These are phyloP conservation scores for Elegia similella DNA, from an alignment of 2,888 invertebrate genomes.

Conservation along the genomic window DNA sequence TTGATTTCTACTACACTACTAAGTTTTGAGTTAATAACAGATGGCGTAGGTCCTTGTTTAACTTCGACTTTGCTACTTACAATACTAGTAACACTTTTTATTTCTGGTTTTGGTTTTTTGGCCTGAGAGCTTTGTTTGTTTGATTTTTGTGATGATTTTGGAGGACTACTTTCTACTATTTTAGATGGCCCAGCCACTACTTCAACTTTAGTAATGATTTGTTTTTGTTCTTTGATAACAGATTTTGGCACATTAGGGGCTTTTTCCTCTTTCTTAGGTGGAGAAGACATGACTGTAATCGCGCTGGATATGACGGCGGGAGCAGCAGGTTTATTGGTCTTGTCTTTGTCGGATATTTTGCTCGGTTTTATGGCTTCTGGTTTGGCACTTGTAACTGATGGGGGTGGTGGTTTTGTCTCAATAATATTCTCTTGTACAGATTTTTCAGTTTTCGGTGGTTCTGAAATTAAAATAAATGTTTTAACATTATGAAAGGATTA, in stretches of 20 bases:
- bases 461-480: conserved; percentile 43
- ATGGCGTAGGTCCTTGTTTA: conserved; percentile 61
- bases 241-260: conserved; percentile 67
- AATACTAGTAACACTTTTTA: conserved; percentile 64
- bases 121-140: conserved; percentile 49
- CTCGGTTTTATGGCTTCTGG: conserved; percentile 74
- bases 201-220: conserved; percentile 78
- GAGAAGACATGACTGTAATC: conserved; percentile 60
- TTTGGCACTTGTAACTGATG: conserved; percentile 57
- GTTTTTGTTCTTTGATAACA: conserved; percentile 67
- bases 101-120: conserved; percentile 57
- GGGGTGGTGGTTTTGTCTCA: conserved; percentile 72
- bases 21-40: conserved; percentile 62
- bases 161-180: conserved; percentile 59
- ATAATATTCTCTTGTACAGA: conserved; percentile 71
- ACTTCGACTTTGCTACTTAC: conserved; percentile 76
- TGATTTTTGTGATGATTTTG: conserved; percentile 53
- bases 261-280: conserved; percentile 74
- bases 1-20: conserved; percentile 82
- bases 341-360: conserved; percentile 63
- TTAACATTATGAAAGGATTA: too few relatives aligned
- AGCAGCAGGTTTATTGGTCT: conserved; percentile 60
- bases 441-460: conserved; percentile 69
- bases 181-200: conserved; percentile 79
- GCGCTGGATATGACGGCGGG: conserved; percentile 64